Base-by-base conservation (phyloP, 2,113 vertebrate genomes). In the Progne subis region DNA sequence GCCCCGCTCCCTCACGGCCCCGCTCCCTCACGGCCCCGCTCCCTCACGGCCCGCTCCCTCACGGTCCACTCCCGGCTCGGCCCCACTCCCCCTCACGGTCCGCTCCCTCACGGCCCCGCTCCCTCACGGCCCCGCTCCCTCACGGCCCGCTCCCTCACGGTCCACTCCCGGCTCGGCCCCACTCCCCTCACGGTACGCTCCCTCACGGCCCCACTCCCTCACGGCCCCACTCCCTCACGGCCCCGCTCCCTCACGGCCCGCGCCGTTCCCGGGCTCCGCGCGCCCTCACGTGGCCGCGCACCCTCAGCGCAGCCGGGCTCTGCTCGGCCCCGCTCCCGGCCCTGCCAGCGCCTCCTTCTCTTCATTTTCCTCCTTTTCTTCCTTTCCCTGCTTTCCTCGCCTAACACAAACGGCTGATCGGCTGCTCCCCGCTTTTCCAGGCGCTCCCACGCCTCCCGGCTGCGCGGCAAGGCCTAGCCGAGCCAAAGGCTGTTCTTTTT, bases 241-340 rank as follows among this genome's bases (percentile, higher is more conserved):
- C 44, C 44, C 6, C 44, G 3, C 10, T 25, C 64, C 28, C 52
- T 32, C 17, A 26, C 41, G 9, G 17, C 41, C 41, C 11, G 28
- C 5, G 8, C 63, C 69, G 70, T 95, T 59, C 80, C 9, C 86
- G 91, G 94, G 93, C 87, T 21, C 2, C 31, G 79, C 28, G 95
- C 79, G 34, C 98, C 52, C 98, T 98, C 98, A 86, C 12, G 97
- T 92, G 98, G 96, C 86, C 32, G 24, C 0, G 0, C 1, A 0
- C 1, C 3, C 17, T 23, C 75, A 88, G 28, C 28, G 11, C 93
- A 94, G 6, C 25, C 44, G 0, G 23, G 41, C 64, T 24, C 8
- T 9, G 29, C 60, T 28, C 23, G 12, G 80, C 8, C 29, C 12
- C 18, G 16, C 32, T 28, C 52, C 14, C 6, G 24, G 32, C 57